Base-by-base conservation (phyloP, 2,888 invertebrate species). In the Camponotus fellah region DNA sequence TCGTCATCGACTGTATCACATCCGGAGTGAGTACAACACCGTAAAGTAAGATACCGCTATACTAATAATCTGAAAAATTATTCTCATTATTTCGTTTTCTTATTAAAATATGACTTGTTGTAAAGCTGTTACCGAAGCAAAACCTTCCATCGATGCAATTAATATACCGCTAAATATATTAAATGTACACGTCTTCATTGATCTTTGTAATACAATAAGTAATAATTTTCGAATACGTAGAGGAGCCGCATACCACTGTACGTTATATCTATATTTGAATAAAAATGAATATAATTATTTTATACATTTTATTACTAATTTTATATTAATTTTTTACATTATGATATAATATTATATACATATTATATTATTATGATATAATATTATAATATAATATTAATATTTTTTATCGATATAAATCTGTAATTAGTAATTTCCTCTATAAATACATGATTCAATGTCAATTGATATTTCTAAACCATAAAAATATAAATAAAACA, bases 231-330 rank as follows among this genome's bases (percentile, higher is more conserved):
- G 76, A 40, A n/a, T 3, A 14, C 2, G 56, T 9, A 71, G 8
- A 14, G 65, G 26, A 10, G 58, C 14, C 6, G 8, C 53, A 37
- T 83, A 83, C 82, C 82, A 82, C 4, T 17, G 72, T n/a, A 66
- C 4, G 12, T 34, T 46, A 46, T 53, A 80, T 62, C 80, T 80
- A 34, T 12, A 21, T 14, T 34, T 66, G 12, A 37, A 40, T 40
- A 40, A 62, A 34, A 17, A 17, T 62, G 17, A 8, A 62, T 26
- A 26, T 68, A 65, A 21, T 37, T 37, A 58, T 37, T 64, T 34
- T 64, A 5, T 64, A 6, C 14, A 32, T 65, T 9, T 26, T 65
- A 26, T 65, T 34, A 26, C 0, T 4, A 65, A 65, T 37, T 65
- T 65, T 40, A 65, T 32, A 9, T 32, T 40, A 37, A 32, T 32